A percentile compares a stretch with the other conserved stretches of the same genome.
phyloP scores from a whole-genome alignment of 2,888 invertebrate species.

The Aphodius granarius region DNA sequence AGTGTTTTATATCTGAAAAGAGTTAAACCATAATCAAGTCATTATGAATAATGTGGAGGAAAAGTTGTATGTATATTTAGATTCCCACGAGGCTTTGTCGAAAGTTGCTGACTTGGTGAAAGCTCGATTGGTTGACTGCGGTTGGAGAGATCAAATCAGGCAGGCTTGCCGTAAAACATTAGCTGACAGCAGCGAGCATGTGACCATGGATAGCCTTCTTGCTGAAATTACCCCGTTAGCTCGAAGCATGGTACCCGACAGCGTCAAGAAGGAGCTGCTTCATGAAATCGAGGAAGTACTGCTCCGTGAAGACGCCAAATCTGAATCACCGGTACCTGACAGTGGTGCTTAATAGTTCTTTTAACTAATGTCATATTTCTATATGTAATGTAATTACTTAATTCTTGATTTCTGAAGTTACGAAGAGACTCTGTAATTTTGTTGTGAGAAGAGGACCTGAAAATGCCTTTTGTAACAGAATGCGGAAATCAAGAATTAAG shows the following conservation, averaged over 20 bases:
- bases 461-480: no score
- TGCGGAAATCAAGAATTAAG: no score
- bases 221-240: slow-evolving; percentile 85
- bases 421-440: no score
- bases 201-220: slow-evolving; percentile 78
- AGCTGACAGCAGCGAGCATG: slow-evolving; percentile 66
- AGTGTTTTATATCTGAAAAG: neutral
- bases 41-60: slow-evolving; percentile 49
- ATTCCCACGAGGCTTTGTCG: slow-evolving; percentile 46
- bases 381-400: no score
- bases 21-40: slow-evolving; percentile 35
- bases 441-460: no score
- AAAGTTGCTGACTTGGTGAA: slow-evolving; percentile 74
- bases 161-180: slow-evolving; percentile 83
- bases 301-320: slow-evolving; percentile 53
- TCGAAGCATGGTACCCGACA: slow-evolving; percentile 84
- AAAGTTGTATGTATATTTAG: slow-evolving; percentile 46
- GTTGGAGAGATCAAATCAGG: slow-evolving; percentile 92
- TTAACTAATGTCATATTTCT: neutral
- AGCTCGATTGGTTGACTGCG: slow-evolving; percentile 83
- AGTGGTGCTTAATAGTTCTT: neutral
- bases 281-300: slow-evolving; percentile 87
- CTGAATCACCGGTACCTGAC: neutral
- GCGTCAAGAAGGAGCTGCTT: slow-evolving; percentile 88
- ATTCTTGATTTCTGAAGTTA: no score